Evolutionary conservation across 2,888 invertebrate genomes (phyloP).

Genomic region (Mactromeris polynyma): DNA sequence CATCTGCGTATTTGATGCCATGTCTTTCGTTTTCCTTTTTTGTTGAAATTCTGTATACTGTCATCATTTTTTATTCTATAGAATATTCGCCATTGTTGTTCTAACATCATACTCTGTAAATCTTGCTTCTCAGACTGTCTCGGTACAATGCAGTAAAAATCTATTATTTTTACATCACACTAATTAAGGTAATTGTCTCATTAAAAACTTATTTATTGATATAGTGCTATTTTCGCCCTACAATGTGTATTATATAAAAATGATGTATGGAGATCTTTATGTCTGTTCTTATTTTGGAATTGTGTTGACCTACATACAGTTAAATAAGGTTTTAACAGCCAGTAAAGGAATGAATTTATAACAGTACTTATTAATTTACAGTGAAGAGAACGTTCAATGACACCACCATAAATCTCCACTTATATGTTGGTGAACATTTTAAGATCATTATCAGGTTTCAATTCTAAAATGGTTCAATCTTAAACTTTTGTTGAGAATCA

Average conservation of each 20-base stretch:
- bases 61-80: background rate
- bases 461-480: too few species aligned
- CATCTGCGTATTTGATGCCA: too few species aligned
- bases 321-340: too few species aligned
- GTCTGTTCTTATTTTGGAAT: background rate
- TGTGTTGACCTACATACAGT: too few species aligned
- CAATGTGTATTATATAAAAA: constrained; percentile 2
- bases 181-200: background rate
- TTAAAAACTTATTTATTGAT: constrained; percentile 10
- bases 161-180: background rate
- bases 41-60: background rate
- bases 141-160: background rate
- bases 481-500: too few species aligned
- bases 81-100: background rate
- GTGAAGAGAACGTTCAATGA: too few species aligned
- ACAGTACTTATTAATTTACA: too few species aligned
- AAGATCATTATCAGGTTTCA: too few species aligned
- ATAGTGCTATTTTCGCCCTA: background rate
- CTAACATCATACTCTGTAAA: background rate
- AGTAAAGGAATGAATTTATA: too few species aligned
- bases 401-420: too few species aligned
- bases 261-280: background rate
- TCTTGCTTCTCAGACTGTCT: background rate
- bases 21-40: background rate
- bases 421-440: too few species aligned